A percentile compares a stretch with the other conserved stretches of the same genome.
Evolutionary conservation across 2,797 vertebrate species (phyloP).

Genomic region (Lemur catta): DNA sequence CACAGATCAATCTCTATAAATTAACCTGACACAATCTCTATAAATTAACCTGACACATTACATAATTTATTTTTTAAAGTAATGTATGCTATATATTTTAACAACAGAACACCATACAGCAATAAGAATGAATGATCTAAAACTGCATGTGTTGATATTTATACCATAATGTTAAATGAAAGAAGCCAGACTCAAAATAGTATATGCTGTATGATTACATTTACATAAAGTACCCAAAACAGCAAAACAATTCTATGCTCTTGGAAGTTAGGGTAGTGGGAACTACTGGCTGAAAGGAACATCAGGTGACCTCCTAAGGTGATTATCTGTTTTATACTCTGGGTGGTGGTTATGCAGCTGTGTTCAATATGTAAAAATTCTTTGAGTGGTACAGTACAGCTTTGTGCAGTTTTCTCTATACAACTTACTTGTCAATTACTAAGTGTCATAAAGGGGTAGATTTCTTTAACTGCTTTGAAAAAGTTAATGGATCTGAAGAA

Average conservation of each 20-base stretch:
- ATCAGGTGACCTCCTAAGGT: neutral
- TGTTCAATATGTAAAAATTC: neutral
- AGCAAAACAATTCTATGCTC: neutral
- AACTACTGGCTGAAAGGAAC: neutral
- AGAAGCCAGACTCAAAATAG: neutral
- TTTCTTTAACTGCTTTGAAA: conserved; percentile 22
- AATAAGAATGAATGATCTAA: neutral
- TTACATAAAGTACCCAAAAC: neutral
- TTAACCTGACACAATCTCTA: neutral
- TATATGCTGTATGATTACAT: neutral
- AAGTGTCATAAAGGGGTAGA: neutral
- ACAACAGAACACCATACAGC: neutral
- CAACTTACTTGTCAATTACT: neutral
- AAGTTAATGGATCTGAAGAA: conserved; percentile 15
- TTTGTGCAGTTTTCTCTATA: neutral
- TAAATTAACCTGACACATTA: neutral
- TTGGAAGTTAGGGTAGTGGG: neutral
- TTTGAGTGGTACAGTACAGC: neutral
- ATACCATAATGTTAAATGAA: neutral
- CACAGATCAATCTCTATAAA: neutral
- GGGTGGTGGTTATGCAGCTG: neutral
- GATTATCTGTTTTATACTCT: neutral
- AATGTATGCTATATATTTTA: neutral
- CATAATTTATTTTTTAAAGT: conserved; percentile 20
- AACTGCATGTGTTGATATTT: neutral